phyloP scores from a whole-genome alignment of 2,113 vertebrate species.

The Bambusicola thoracicus region DNA sequence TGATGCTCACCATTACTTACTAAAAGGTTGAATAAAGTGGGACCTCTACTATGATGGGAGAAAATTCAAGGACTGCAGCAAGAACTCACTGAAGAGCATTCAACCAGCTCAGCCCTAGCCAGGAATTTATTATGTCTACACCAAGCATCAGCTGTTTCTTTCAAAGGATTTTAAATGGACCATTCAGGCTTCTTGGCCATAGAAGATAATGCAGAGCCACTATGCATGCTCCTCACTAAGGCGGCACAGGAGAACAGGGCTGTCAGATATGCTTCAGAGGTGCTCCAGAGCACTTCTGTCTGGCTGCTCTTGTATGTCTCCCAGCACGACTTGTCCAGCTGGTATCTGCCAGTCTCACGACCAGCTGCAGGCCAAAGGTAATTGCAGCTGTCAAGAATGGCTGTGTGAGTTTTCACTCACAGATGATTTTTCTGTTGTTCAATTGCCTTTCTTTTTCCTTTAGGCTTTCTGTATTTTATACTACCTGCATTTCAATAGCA shows the following conservation, averaged over 20 bases:
- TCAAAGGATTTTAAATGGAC: neutral
- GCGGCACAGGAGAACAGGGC: neutral
- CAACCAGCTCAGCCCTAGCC: neutral
- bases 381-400: slow-evolving; percentile 31
- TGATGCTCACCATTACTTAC: neutral
- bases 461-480: neutral
- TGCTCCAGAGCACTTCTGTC: slow-evolving; percentile 3
- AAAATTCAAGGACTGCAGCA: neutral
- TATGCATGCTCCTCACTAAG: neutral
- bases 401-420: slow-evolving; percentile 23
- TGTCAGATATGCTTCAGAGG: neutral
- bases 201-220: neutral
- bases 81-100: neutral
- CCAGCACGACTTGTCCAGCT: neutral
- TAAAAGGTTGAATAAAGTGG: neutral
- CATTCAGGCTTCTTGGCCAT: neutral
- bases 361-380: slow-evolving; percentile 45
- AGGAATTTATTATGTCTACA: neutral
- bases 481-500: neutral
- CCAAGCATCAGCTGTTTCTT: neutral
- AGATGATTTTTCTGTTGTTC: neutral
- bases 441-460: neutral
- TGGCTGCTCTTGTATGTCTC: neutral
- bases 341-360: slow-evolving; percentile 13
- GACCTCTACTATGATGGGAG: neutral